Base-by-base conservation (phyloP, 1,140 invertebrate genomes). In the Cydia fagiglandana region DNA sequence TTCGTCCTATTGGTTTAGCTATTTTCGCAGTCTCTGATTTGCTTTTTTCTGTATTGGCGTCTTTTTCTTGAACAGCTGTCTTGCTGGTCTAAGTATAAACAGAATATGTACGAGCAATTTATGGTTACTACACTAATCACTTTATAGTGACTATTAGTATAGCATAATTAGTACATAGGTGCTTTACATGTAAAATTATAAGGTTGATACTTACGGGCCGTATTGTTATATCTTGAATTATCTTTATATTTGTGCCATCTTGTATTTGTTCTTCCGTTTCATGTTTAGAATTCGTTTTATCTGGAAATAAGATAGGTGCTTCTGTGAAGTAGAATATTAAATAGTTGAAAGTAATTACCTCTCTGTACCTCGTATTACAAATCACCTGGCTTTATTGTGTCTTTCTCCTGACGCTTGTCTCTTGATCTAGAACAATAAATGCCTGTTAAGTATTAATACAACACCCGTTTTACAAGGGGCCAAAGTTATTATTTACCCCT, bases 331-430 rank as follows among this genome's bases (percentile, higher is more conserved):
- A 53, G n/a, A 53, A 53, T 17, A 53, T 53, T n/a, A n/a, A 53
- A 53, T n/a, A 53, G n/a, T n/a, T 15, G 50, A 53, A 53, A 53
- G 50, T 53, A 17, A 1, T 10, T 1, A 56, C 2, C 53, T 7
- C 17, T 61, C n/a, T 61, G 20, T 24, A 10, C 20, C 7, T 61
- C 0, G 10, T 12, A 24, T 61, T 61, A 61, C 4, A 24, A 30
- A 38, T 70, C 34, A 70, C 66, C 66, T 70, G 66, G 73, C 70
- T 20, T 80, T 80, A 76, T 75, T 81, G 24, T 76, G 38, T 68
- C 38, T 56, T 45, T 41, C 24, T 74, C 79, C 77, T 85, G 80
- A 7, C 88, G 79, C 74, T 85, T 89, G 73, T 89, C 86, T 77
- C 87, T 79, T 61, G 88, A 90, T 66, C 88, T 90, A 75, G 24